Conservation (phyloP, 2,797 vertebrate genomes). For the Microctenopoma lineatum region DNA sequence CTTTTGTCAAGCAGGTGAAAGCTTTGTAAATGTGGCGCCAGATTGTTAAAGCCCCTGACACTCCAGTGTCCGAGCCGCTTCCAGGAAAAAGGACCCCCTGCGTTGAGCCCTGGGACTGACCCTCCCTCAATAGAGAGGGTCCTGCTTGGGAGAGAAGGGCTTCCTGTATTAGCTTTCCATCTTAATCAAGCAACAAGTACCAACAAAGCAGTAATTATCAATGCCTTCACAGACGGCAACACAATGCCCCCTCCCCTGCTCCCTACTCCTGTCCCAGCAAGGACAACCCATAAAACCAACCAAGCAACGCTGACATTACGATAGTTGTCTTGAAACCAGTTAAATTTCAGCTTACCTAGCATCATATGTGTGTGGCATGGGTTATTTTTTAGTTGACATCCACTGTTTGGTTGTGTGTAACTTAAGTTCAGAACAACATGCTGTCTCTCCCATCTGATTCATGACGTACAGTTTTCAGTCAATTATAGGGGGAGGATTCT, state of each 20-base stretch:
- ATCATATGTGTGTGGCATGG: slow-evolving; percentile 7
- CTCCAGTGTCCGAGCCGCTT: slow-evolving; percentile 83
- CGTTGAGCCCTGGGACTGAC: slow-evolving; percentile 85
- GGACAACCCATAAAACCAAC: slow-evolving; percentile 73
- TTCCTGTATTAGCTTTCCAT: slow-evolving; percentile 87
- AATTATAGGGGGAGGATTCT: neutral
- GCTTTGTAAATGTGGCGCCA: slow-evolving; percentile 89
- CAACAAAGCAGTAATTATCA: slow-evolving; percentile 87
- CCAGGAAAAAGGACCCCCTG: slow-evolving; percentile 86
- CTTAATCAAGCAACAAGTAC: slow-evolving; percentile 87
- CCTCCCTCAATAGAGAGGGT: slow-evolving; percentile 84
- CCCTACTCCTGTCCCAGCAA: slow-evolving; percentile 50
- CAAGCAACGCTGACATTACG: slow-evolving; percentile 63
- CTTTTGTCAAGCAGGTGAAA: slow-evolving; percentile 87
- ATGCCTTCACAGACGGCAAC: slow-evolving; percentile 76
- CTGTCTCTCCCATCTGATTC: neutral
- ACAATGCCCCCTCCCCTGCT: slow-evolving; percentile 54
- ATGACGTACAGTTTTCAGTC: neutral
- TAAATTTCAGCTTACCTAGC: slow-evolving; percentile 3
- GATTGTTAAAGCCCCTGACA: slow-evolving; percentile 88
- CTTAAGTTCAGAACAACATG: neutral
- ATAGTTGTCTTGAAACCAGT: slow-evolving; percentile 64
- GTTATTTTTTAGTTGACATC: slow-evolving; percentile 1
- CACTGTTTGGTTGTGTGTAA: neutral
- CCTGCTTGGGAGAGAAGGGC: slow-evolving; percentile 78